phyloP scores from a whole-genome alignment of 2,888 invertebrate genomes.

The Capitulum mitella region DNA sequence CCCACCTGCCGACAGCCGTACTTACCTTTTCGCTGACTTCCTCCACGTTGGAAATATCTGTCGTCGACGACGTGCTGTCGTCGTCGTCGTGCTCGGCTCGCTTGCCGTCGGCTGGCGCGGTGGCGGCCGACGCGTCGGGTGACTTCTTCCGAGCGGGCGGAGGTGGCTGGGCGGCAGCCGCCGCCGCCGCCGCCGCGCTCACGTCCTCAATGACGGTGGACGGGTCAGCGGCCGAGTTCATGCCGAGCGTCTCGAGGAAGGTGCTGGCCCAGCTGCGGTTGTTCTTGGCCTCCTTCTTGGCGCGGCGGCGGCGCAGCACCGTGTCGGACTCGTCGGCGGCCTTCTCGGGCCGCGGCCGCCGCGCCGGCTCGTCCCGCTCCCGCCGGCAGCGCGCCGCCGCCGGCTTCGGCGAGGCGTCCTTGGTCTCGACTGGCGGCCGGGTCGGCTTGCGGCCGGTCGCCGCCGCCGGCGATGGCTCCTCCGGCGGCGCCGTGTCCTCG shows the following conservation, averaged over 20 bases:
- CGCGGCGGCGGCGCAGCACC: neutral
- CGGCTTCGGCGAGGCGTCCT: neutral
- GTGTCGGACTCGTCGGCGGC: neutral
- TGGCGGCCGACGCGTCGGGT: neutral
- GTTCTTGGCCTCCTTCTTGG: conserved; percentile 5
- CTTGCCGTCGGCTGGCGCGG: neutral
- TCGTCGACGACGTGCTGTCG: neutral
- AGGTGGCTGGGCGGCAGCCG: no score
- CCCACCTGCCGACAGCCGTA: no score
- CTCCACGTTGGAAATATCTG: neutral
- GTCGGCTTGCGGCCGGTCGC: neutral
- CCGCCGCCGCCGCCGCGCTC: neutral
- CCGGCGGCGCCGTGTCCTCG: neutral
- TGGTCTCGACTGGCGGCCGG: neutral
- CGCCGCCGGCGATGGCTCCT: no score
- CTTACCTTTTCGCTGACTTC: neutral
- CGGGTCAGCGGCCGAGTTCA: neutral
- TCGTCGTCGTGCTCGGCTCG: neutral
- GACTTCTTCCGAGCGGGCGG: neutral
- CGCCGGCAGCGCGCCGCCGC: neutral
- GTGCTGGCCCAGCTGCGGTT: conserved; percentile 9
- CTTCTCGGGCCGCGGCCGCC: neutral
- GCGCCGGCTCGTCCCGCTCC: neutral
- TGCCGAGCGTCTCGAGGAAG: neutral
- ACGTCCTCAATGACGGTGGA: conserved; percentile 16